phyloP scores from a whole-genome alignment of 2,888 invertebrate species.

The Actias luna region DNA sequence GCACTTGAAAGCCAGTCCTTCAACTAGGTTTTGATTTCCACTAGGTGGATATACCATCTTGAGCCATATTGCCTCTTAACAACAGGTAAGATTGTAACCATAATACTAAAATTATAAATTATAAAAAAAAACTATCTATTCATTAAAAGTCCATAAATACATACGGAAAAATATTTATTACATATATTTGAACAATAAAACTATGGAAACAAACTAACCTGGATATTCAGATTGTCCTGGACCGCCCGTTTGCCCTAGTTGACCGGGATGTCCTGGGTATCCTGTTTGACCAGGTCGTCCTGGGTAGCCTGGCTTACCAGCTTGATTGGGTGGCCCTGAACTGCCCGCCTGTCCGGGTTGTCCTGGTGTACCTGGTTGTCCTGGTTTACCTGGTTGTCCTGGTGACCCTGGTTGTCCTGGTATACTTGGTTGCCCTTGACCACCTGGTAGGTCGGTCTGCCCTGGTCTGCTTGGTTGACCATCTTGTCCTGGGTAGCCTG shows the following conservation, averaged over 20 bases:
- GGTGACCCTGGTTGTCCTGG: conserved; percentile 37
- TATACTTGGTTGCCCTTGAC: conserved; percentile 50
- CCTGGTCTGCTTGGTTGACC: conserved; percentile 35
- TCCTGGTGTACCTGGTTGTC: conserved; percentile 32
- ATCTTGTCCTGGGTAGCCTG: conserved; percentile 46
- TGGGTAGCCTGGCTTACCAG: conserved; percentile 10
- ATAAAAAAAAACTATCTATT: too few relatives aligned
- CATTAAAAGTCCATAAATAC: too few relatives aligned
- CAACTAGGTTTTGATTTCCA: too few relatives aligned
- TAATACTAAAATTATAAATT: too few relatives aligned
- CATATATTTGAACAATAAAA: background rate
- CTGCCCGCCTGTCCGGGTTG: conserved; percentile 26
- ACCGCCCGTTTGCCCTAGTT: conserved; percentile 26
- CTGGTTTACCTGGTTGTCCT: conserved; percentile 20
- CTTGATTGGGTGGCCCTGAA: conserved; percentile 42
- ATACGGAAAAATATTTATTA: background rate
- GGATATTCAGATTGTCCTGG: conserved; percentile 32
- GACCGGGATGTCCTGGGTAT: background rate
- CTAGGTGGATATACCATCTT: too few relatives aligned
- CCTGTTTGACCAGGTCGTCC: conserved; percentile 23
- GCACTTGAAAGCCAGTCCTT: too few relatives aligned
- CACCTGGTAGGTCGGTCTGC: conserved; percentile 28
- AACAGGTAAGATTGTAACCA: too few relatives aligned
- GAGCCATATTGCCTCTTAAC: too few relatives aligned
- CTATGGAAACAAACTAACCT: conserved; percentile 24